Percentiles rank a stretch among this genome's conserved stretches.
phyloP scores from a whole-genome alignment of 2,113 vertebrate genomes.

The Phodopus roborovskii region DNA sequence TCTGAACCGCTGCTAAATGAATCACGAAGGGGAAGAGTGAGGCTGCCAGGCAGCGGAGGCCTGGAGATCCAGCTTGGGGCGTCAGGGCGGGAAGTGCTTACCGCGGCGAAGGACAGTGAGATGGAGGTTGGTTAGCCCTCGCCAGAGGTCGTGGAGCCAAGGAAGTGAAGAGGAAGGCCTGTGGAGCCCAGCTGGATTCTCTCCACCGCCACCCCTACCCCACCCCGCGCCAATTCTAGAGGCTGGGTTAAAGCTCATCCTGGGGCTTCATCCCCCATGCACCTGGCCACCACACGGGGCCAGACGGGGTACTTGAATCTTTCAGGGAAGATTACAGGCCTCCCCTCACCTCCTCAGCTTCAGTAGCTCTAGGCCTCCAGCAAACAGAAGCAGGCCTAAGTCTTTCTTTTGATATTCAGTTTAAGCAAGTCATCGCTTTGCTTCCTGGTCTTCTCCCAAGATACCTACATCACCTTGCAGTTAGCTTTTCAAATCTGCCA shows the following conservation, averaged over 20 bases:
- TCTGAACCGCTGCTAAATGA: constrained; percentile 64
- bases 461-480: not conserved
- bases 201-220: not conserved
- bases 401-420: constrained; percentile 59
- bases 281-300: constrained; percentile 60
- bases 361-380: constrained; percentile 28
- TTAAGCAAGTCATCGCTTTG: constrained; percentile 10
- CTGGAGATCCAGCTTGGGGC: constrained; percentile 36
- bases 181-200: not conserved
- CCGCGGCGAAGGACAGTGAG: not conserved
- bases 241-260: not conserved
- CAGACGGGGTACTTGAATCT: constrained; percentile 20
- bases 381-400: not conserved
- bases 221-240: not conserved
- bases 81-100: constrained; percentile 28
- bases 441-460: constrained; percentile 26
- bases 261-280: not conserved
- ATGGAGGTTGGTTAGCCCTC: constrained; percentile 21
- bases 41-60: constrained; percentile 10
- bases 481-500: constrained; percentile 4
- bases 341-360: not conserved
- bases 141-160: constrained; percentile 10
- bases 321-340: constrained; percentile 30
- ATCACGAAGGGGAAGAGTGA: constrained; percentile 15
- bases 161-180: not conserved